A percentile compares a stretch with the other conserved stretches of the same genome.
Evolutionary conservation across 2,888 invertebrate species (phyloP).

Genomic region (Drosophila vallismaia): DNA sequence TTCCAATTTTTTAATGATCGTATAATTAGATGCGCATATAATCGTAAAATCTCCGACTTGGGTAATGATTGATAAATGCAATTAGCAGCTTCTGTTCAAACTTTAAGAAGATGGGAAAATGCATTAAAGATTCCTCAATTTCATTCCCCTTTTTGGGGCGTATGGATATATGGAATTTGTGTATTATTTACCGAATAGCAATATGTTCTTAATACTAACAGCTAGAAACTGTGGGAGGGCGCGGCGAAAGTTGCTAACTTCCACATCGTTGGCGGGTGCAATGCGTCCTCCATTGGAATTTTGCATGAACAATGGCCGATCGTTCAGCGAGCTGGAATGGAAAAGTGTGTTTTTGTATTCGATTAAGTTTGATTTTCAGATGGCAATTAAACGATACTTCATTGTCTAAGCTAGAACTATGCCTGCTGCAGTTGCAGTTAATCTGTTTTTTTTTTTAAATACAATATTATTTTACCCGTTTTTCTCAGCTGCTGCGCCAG

Average conservation of each 20-base stretch:
- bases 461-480: conserved; percentile 60
- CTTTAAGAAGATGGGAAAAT: neutral
- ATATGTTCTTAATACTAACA: conserved; percentile 91
- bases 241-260: conserved; percentile 84
- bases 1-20: neutral
- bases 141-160: conserved; percentile 37
- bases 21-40: neutral
- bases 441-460: neutral
- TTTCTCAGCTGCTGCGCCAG: conserved; percentile 55
- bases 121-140: conserved; percentile 7
- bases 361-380: conserved; percentile 20
- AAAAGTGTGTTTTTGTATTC: conserved; percentile 21
- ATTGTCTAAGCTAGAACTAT: conserved; percentile 24
- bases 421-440: neutral
- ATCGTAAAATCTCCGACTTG: neutral
- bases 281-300: conserved; percentile 68
- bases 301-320: conserved; percentile 82
- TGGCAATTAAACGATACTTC: conserved; percentile 19
- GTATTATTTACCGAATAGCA: conserved; percentile 87
- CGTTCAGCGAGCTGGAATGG: conserved; percentile 73
- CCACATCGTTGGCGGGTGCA: conserved; percentile 62
- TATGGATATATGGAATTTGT: conserved; percentile 12
- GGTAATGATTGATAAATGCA: conserved; percentile 9
- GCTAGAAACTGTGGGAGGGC: conserved; percentile 90
- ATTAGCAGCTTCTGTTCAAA: neutral